Evolutionary conservation across 2,888 invertebrate species (phyloP).

Genomic region (Stenoptilia bipunctidactyla): DNA sequence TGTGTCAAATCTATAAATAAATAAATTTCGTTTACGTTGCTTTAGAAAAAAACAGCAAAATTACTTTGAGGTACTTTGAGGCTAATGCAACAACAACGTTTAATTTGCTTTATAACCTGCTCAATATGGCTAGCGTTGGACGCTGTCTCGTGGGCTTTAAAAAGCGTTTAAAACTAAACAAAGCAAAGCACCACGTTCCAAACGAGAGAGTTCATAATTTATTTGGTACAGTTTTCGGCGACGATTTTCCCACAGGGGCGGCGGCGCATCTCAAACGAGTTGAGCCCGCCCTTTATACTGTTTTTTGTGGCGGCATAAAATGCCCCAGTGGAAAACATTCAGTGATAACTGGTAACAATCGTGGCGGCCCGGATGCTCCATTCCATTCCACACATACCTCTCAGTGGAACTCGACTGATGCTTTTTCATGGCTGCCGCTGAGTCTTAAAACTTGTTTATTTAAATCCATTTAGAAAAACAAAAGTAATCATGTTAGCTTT

Average conservation of each 20-base stretch:
- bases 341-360: conserved; percentile 72
- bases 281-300: conserved; percentile 67
- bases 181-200: conserved; percentile 40
- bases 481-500: not conserved
- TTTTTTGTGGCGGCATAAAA: conserved; percentile 67
- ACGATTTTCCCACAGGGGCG: conserved; percentile 70
- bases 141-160: not conserved
- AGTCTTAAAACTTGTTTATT: conserved; percentile 29
- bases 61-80: too few species aligned
- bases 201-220: conserved; percentile 65
- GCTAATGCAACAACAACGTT: too few species aligned
- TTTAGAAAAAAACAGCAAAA: too few species aligned
- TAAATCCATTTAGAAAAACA: not conserved
- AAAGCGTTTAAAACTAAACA: conserved; percentile 19
- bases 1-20: too few species aligned
- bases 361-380: conserved; percentile 68
- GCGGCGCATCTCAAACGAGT: conserved; percentile 57
- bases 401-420: conserved; percentile 45
- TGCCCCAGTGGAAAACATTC: conserved; percentile 67
- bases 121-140: too few species aligned
- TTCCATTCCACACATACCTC: conserved; percentile 64
- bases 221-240: conserved; percentile 68
- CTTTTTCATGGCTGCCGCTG: conserved; percentile 60
- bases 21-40: too few species aligned
- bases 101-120: too few species aligned